phyloP scores from a whole-genome alignment of 2,113 vertebrate genomes.

The Lophura nycthemera region DNA sequence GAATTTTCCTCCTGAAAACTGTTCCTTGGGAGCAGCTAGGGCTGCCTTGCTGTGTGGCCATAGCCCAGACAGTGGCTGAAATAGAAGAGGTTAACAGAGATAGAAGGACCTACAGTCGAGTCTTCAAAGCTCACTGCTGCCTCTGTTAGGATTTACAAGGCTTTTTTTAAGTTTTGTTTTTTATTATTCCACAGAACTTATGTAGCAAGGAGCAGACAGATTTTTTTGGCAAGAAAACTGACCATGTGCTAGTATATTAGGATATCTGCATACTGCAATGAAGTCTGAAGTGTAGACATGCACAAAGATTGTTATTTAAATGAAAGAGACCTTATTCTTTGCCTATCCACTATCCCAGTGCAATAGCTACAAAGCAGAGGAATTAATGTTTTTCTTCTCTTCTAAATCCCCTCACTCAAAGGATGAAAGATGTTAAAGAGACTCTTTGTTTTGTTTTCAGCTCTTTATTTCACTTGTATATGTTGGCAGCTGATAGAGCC shows the following conservation, averaged over 20 bases:
- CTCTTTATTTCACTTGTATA: constrained; percentile 38
- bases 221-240: neutral
- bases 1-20: neutral
- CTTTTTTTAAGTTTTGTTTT: neutral
- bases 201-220: neutral
- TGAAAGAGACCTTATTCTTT: constrained; percentile 26
- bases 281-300: constrained; percentile 4
- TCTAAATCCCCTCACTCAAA: constrained; percentile 38
- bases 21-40: neutral
- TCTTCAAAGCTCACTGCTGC: neutral
- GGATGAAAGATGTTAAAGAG: constrained; percentile 20
- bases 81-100: neutral
- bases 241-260: neutral
- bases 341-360: constrained; percentile 5
- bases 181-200: neutral
- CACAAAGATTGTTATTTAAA: constrained; percentile 27
- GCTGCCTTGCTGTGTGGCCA: neutral
- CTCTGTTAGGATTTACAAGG: neutral
- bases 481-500: constrained; percentile 30
- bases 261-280: neutral
- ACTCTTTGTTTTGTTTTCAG: constrained; percentile 46
- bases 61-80: fast-evolving
- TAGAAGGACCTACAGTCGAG: neutral
- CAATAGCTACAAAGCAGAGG: constrained; percentile 40
- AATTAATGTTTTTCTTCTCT: constrained; percentile 46